Conservation (phyloP, 2,797 vertebrate species). For the Microctenopoma stevenorrisi region DNA sequence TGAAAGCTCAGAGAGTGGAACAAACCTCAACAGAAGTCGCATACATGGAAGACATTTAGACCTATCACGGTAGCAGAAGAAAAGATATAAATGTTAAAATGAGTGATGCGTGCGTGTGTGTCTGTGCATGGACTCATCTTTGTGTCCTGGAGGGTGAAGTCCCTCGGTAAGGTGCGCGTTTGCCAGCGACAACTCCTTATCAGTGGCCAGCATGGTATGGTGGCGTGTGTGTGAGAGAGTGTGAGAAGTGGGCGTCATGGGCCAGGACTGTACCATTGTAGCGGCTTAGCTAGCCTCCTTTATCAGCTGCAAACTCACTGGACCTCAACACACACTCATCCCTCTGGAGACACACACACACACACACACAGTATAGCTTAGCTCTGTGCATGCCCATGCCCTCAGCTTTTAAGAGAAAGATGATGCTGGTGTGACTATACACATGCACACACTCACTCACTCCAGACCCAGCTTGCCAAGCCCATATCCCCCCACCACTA, state of each 20-base stretch:
- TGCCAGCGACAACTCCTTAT: constrained; percentile 83
- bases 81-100: constrained; percentile 11
- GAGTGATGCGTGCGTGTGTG: not conserved
- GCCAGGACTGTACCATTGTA: constrained; percentile 77
- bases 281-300: constrained; percentile 78
- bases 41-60: constrained; percentile 9
- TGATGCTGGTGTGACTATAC: constrained; percentile 66
- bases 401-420: constrained; percentile 70
- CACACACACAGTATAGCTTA: constrained; percentile 17
- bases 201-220: constrained; percentile 72
- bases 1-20: constrained; percentile 29
- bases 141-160: constrained; percentile 55
- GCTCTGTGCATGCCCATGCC: constrained; percentile 33
- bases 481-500: constrained; percentile 55
- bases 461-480: constrained; percentile 62
- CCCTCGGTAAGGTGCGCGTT: constrained; percentile 65
- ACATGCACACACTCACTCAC: constrained; percentile 15
- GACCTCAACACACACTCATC: constrained; percentile 73
- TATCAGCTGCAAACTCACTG: constrained; percentile 82
- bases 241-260: constrained; percentile 48
- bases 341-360: constrained; percentile 43
- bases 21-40: constrained; percentile 1
- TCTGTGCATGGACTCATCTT: constrained; percentile 27
- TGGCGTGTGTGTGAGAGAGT: constrained; percentile 63
- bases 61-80: not conserved